Conservation (phyloP, 2,797 vertebrate species). For the Sitta carolinensis region DNA sequence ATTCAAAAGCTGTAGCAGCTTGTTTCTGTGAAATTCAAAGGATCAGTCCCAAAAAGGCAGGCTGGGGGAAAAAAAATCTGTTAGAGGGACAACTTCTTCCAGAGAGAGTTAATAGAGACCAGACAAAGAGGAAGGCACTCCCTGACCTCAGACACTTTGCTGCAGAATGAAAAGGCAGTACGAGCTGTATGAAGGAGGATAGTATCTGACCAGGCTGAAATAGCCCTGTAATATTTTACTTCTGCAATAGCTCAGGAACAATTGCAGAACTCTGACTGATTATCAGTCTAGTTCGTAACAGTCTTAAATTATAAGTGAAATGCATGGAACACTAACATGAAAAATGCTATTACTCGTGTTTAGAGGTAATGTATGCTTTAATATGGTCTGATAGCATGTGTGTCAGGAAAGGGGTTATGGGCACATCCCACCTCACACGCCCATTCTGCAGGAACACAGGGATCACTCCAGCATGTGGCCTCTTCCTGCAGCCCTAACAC, state of each 20-base stretch:
- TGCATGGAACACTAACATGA: neutral
- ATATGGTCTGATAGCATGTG: neutral
- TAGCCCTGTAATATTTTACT: neutral
- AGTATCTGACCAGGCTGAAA: neutral
- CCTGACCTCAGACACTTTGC: slow-evolving; percentile 44
- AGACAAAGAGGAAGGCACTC: slow-evolving; percentile 57
- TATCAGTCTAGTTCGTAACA: neutral
- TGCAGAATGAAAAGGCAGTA: slow-evolving; percentile 29
- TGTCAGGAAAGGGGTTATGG: neutral
- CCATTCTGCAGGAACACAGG: neutral
- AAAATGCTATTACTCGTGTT: neutral
- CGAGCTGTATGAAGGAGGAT: slow-evolving; percentile 7
- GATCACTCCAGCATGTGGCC: neutral
- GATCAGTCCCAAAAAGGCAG: slow-evolving; percentile 40
- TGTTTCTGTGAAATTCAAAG: slow-evolving; percentile 41
- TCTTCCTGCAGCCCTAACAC: neutral
- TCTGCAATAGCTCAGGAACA: neutral
- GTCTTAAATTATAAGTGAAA: slow-evolving; percentile 9
- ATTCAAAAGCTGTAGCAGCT: slow-evolving; percentile 26
- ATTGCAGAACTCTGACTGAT: neutral
- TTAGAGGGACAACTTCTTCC: slow-evolving; percentile 30
- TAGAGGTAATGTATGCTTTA: neutral
- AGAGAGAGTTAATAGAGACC: slow-evolving; percentile 52
- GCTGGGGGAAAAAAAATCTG: neutral
- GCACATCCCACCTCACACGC: neutral